Evolutionary conservation across 2,113 vertebrate species (phyloP), one percentile per base, ranked within the genome.

Genomic region (Pteruthius melanotis): DNA sequence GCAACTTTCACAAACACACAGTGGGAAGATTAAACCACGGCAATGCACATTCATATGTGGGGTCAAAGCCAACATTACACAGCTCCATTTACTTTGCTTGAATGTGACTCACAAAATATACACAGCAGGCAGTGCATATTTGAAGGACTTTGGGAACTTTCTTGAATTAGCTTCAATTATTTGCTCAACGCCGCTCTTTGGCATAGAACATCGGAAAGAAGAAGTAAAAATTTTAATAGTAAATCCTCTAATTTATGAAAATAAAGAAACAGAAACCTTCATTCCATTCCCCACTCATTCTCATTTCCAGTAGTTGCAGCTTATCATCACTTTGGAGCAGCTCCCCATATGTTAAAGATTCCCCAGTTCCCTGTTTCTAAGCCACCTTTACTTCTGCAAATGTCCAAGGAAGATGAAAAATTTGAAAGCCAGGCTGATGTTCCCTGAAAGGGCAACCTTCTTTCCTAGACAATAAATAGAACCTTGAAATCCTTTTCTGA

Each of bases 401-500:
- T 63, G 11, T 81, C 60, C 45, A 93, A 76, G 45, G 22, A 92
- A 90, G n/a, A 91, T 27, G 40, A 86, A 93, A 96, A 57, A 80
- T 83, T 69, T 72, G 90, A 37, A 90, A 92, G 33, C 78, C 49
- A 80, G 30, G 39, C 30, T 91, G 49, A 66, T 10, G 47, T 17
- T 93, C 35, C 74, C 72, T 69, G 89, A 83, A 83, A 97, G 74
- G 89, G 69, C 71, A 79, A 56, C 27, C 47, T 94, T 76, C 83
- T 93, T 61, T 91, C 54, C 42, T 31, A 91, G 75, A 90, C 94
- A 96, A 95, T 94, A 95, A 95, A 93, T 89, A 60, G 83, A 64
- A 78, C 49, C 50, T 40, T 59, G 76, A 92, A 92, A 97, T 91
- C 44, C 61, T 83, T 74, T 87, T 89, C 60, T 95, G 81, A 94